Evolutionary conservation across 2,888 invertebrate genomes (phyloP), one percentile per base, ranked within the genome.

Genomic region (Drosophila hamatofila): DNA sequence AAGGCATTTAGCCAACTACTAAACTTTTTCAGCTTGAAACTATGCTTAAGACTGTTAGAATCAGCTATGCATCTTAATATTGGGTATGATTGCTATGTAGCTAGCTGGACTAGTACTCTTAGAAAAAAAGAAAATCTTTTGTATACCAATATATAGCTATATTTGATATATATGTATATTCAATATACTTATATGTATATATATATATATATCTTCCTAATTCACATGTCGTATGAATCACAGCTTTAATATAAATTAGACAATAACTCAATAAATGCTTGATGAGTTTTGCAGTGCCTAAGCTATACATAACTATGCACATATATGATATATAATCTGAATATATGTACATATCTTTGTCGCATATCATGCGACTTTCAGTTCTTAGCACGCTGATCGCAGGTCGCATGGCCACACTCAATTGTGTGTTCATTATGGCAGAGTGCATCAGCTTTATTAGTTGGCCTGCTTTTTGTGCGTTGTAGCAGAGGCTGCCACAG

Each of bases 391-490:
- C 8, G 21, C 37, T n/a, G 39, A 27, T 61, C 54, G 54, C 62
- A 46, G 41, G 41, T 41, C 56, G 70, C 42, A 51, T 51, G 52
- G 60, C 33, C 59, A 63, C 52, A 52, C 62, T 65, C 75, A 75
- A 75, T 75, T 75, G 71, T 71, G 71, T 56, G 52, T 58, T 70
- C 65, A 65, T 72, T 59, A 41, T 23, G 48, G 18, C 18, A 42
- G 58, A 80, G 74, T 85, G 83, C 83, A 77, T 77, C 69, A 80
- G 77, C 65, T 85, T 84, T 82, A 82, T 82, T 85, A 82, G 80
- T 82, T 82, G 81, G 83, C 83, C 85, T 80, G 76, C 70, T 78
- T 81, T 77, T 35, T 46, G 33, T 39, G 44, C 49, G 56, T 48
- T 44, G 55, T 63, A 52, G 52, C 59, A 46, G 55, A 44, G 51